Conservation (phyloP, 1,140 invertebrate species). For the Tetramorium parvispinum region DNA sequence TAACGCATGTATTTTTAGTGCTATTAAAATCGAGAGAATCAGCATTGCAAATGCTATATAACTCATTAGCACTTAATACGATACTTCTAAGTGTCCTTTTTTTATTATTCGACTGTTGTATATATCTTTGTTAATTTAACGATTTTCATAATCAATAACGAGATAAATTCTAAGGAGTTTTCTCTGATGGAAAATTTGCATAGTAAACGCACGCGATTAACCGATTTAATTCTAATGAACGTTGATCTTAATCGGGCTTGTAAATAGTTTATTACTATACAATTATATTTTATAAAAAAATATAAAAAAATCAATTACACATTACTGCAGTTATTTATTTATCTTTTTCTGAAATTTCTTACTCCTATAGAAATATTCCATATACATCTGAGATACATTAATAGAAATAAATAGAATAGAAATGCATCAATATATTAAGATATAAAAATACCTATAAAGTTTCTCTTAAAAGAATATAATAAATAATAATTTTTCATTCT, state of each 20-base stretch:
- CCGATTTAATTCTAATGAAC: constrained; percentile 30
- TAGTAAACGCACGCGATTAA: background rate
- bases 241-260: background rate
- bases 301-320: background rate
- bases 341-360: constrained; percentile 1
- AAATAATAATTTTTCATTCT: background rate
- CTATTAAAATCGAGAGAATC: background rate
- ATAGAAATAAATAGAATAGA: no score
- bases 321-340: background rate
- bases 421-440: background rate
- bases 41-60: constrained; percentile 5
- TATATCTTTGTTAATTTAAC: background rate
- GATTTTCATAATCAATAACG: background rate
- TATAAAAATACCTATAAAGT: background rate
- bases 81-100: background rate
- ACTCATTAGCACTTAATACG: background rate
- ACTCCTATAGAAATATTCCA: background rate
- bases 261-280: constrained; percentile 17
- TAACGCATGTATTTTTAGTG: background rate
- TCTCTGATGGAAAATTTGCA: constrained; percentile 15
- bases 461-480: background rate
- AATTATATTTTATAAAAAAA: constrained; percentile 28
- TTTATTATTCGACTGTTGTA: background rate
- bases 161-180: background rate
- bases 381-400: background rate